phyloP scores from a whole-genome alignment of 2,113 vertebrate genomes.

The Brachypteracias leptosomus region DNA sequence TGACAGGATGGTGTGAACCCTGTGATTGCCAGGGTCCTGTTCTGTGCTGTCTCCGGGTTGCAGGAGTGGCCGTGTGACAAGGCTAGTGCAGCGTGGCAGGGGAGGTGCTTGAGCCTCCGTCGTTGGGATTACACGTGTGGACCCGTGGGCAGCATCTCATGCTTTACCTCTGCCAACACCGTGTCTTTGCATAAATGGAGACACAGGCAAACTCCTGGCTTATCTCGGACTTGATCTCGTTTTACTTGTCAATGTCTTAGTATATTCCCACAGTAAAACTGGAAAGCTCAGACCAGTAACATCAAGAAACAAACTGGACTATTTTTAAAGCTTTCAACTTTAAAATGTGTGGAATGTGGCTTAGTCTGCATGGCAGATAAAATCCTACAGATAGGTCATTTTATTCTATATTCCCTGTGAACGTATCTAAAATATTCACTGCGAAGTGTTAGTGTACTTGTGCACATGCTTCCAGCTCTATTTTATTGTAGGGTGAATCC shows the following conservation, averaged over 20 bases:
- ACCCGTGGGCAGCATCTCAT: background rate
- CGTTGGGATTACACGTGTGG: accelerated
- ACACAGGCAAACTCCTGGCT: background rate
- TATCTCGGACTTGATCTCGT: background rate
- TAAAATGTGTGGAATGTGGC: background rate
- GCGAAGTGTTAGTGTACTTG: background rate
- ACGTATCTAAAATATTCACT: background rate
- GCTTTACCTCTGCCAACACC: background rate
- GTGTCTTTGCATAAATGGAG: background rate
- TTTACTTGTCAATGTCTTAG: background rate
- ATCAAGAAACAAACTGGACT: background rate
- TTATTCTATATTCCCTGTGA: background rate
- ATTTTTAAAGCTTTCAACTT: background rate
- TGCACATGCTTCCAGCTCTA: background rate
- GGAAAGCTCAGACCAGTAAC: background rate
- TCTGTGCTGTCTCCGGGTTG: background rate
- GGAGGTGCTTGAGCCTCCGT: background rate
- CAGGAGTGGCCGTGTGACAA: background rate
- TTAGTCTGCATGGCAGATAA: background rate
- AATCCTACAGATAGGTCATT: background rate
- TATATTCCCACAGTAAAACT: background rate
- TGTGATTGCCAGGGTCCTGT: background rate
- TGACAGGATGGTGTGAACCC: accelerated
- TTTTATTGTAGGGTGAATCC: background rate
- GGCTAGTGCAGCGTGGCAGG: background rate